phyloP scores from a whole-genome alignment of 2,888 invertebrate species.

The Acanthoscelides obtectus region DNA sequence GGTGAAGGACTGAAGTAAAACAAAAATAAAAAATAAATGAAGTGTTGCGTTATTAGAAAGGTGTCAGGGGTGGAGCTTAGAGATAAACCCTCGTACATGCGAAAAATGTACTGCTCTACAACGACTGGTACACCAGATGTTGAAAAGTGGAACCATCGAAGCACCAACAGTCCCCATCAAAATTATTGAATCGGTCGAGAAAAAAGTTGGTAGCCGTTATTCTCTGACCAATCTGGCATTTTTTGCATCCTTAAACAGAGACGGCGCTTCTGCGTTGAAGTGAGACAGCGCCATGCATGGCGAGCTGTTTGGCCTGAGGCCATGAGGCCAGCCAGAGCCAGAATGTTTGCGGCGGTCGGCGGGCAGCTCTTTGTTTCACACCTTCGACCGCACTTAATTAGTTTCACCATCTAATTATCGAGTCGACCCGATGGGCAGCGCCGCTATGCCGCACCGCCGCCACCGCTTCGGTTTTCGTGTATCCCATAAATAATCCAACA shows the following conservation, averaged over 20 bases:
- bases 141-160: neutral
- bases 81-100: too few species aligned
- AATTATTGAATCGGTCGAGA: neutral
- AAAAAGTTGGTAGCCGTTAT: neutral
- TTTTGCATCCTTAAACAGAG: neutral
- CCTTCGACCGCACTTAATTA: slow-evolving; percentile 51
- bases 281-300: neutral
- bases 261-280: neutral
- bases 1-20: too few species aligned
- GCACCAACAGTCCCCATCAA: neutral
- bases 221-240: slow-evolving; percentile 2
- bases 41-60: too few species aligned
- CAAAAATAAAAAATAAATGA: too few species aligned
- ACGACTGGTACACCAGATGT: too few species aligned
- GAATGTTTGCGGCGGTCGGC: slow-evolving; percentile 23
- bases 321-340: slow-evolving; percentile 22
- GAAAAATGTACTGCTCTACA: too few species aligned
- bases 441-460: too few species aligned
- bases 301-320: neutral
- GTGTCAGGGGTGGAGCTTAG: too few species aligned
- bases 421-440: slow-evolving; percentile 25
- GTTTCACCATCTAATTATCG: slow-evolving; percentile 53
- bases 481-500: slow-evolving; percentile 46
- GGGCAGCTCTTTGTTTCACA: slow-evolving; percentile 50
- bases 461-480: slow-evolving; percentile 45